Conservation (phyloP, 2,888 invertebrate species). For the Ophioninae sp. region DNA sequence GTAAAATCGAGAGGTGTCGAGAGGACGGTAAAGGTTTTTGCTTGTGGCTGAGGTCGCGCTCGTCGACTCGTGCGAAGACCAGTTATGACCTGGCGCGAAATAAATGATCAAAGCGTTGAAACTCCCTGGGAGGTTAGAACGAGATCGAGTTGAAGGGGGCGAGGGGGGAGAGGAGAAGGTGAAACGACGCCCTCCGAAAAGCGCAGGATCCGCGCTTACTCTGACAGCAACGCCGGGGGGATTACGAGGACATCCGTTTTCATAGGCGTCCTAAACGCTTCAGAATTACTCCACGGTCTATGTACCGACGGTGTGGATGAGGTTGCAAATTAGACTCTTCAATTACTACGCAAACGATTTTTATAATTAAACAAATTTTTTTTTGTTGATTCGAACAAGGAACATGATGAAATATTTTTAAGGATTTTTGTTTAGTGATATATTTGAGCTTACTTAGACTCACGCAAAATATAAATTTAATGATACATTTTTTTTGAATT, state of each 20-base stretch:
- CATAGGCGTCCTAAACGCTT: slow-evolving; percentile 54
- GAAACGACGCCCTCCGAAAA: slow-evolving; percentile 38
- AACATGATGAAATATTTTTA: too few species aligned
- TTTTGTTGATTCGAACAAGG: too few species aligned
- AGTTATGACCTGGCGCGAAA: slow-evolving; percentile 72
- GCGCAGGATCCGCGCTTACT: slow-evolving; percentile 32
- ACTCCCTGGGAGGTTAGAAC: slow-evolving; percentile 68
- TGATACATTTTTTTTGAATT: too few species aligned
- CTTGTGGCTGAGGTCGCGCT: slow-evolving; percentile 68
- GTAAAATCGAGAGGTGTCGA: slow-evolving; percentile 60
- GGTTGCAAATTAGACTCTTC: slow-evolving; percentile 21
- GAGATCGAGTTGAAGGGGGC: slow-evolving; percentile 44
- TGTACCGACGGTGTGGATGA: background rate
- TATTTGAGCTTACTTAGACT: too few species aligned
- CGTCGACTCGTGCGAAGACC: slow-evolving; percentile 62
- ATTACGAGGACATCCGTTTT: slow-evolving; percentile 41
- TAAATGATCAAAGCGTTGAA: slow-evolving; percentile 75
- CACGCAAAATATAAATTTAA: too few species aligned
- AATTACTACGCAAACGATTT: background rate
- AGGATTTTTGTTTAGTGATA: too few species aligned
- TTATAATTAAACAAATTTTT: too few species aligned
- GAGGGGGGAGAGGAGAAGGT: slow-evolving; percentile 21
- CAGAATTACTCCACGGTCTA: slow-evolving; percentile 43
- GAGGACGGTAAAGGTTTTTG: slow-evolving; percentile 67
- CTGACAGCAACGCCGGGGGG: slow-evolving; percentile 44